Conservation (phyloP, 2,113 vertebrate genomes). For the Lamprotornis superbus region DNA sequence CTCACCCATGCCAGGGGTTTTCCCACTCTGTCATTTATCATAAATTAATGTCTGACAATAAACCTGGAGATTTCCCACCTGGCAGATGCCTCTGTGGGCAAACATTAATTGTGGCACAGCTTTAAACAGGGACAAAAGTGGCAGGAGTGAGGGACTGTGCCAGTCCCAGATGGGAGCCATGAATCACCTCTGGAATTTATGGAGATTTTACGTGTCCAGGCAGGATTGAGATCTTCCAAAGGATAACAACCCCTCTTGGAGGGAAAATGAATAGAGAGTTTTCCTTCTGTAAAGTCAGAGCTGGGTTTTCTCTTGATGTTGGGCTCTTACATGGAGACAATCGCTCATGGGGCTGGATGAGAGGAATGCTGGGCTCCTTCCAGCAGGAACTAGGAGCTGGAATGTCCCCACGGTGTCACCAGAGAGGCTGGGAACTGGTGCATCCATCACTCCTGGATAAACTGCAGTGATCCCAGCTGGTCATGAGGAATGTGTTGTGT, state of each 20-base stretch:
- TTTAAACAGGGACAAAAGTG: neutral
- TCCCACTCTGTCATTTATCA: accelerated
- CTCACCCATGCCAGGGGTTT: neutral
- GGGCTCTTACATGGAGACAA: neutral
- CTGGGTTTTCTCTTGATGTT: neutral
- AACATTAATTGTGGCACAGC: neutral
- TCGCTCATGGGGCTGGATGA: neutral
- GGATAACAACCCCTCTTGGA: neutral
- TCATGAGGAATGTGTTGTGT: neutral
- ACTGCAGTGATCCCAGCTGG: neutral
- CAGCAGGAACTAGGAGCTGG: accelerated
- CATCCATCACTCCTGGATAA: neutral
- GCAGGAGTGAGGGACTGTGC: neutral
- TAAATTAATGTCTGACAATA: neutral
- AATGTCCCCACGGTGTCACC: neutral
- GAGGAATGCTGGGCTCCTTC: neutral
- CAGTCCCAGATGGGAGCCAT: neutral
- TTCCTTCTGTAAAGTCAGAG: neutral
- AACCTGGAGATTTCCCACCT: neutral
- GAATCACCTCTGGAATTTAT: neutral
- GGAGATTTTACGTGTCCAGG: neutral
- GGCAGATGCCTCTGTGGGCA: neutral
- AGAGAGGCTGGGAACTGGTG: neutral
- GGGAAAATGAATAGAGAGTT: neutral
- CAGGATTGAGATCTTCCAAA: neutral